These are phyloP conservation scores for Osmerus eperlanus DNA, from an alignment of 2,113 vertebrate genomes.

Conservation along the genomic window DNA sequence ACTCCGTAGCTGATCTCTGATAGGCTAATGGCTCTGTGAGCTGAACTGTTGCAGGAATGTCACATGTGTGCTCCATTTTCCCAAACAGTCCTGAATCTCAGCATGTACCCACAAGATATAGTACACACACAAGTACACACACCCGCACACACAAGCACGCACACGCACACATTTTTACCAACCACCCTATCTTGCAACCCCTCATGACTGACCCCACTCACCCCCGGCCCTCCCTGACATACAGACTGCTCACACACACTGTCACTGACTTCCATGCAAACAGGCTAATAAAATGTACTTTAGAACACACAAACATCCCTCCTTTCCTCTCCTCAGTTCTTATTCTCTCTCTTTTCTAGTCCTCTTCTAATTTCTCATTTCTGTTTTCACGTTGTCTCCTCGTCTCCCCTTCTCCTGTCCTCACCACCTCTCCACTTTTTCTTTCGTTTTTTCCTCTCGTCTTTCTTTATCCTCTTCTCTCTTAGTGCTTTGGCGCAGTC, in stretches of 20 bases:
- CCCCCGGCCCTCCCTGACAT: too few relatives aligned
- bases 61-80: neutral
- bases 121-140: slow-evolving; percentile 9
- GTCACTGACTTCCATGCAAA: too few relatives aligned
- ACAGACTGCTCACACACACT: too few relatives aligned
- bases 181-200: too few relatives aligned
- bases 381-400: neutral
- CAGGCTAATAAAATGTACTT: too few relatives aligned
- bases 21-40: neutral
- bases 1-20: too few relatives aligned
- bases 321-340: too few relatives aligned
- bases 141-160: slow-evolving; percentile 4
- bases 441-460: neutral
- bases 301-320: too few relatives aligned
- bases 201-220: too few relatives aligned
- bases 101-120: neutral
- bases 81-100: neutral
- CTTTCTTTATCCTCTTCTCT: neutral
- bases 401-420: neutral
- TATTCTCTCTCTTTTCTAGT: too few relatives aligned
- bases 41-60: neutral
- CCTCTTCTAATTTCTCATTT: too few relatives aligned
- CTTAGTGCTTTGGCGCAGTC: neutral
- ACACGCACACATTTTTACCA: too few relatives aligned
- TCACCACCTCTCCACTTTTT: neutral